Conservation (phyloP, 2,888 invertebrate species). For the Geophilus truncorum region DNA sequence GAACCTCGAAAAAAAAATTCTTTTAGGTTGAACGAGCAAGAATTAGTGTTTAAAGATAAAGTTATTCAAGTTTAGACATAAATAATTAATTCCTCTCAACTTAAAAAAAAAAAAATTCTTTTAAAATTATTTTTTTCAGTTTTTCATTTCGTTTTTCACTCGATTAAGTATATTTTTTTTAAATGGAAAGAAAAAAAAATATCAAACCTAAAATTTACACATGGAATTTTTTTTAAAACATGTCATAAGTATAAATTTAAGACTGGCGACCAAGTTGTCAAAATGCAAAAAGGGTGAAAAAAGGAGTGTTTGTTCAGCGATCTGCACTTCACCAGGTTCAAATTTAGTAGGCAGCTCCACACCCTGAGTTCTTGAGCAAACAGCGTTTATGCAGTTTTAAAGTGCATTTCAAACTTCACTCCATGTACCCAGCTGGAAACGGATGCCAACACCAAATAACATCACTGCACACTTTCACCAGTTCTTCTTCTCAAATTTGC, state of each 20-base stretch:
- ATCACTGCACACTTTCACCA: constrained; percentile 23
- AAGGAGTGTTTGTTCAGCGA: constrained; percentile 6
- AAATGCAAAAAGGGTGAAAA: not conserved
- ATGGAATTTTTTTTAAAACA: not conserved
- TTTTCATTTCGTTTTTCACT: too few relatives aligned
- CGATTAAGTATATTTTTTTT: too few relatives aligned
- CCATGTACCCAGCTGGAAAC: constrained; percentile 27
- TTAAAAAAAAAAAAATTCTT: not conserved
- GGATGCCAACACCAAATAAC: constrained; percentile 25
- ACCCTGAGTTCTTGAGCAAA: constrained; percentile 22
- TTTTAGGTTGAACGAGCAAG: not conserved
- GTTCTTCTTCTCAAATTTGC: constrained; percentile 7
- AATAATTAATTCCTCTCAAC: not conserved
- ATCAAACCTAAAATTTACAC: too few relatives aligned
- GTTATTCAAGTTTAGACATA: not conserved
- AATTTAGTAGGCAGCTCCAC: constrained; percentile 20
- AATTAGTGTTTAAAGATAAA: constrained; percentile 9
- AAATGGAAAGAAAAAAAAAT: too few relatives aligned
- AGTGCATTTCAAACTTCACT: constrained; percentile 25
- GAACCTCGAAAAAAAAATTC: not conserved
- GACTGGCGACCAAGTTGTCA: not conserved
- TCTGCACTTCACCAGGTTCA: constrained; percentile 18
- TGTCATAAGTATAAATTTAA: not conserved
- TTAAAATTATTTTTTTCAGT: not conserved
- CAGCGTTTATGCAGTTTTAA: constrained; percentile 24